Conservation (phyloP, 2,888 invertebrate genomes). For the Tuberolachnus salignus region DNA sequence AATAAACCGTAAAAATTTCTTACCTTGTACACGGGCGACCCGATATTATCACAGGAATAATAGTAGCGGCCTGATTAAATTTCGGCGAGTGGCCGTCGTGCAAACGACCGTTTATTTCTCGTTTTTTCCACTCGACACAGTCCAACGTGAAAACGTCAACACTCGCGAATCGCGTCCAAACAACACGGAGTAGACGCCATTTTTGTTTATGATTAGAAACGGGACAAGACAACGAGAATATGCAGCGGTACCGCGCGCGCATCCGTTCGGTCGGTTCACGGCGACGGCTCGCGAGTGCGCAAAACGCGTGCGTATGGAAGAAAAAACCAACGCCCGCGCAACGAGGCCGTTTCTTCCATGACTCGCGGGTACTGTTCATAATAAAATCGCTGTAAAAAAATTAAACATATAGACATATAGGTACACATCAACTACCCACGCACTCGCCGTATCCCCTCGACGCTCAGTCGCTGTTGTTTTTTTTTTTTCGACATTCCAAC, state of each 20-base stretch:
- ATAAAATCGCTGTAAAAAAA: no score
- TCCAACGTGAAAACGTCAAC: slow-evolving; percentile 44
- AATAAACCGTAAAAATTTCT: no score
- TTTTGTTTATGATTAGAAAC: slow-evolving; percentile 56
- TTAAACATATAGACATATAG: no score
- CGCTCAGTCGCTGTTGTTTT: neutral
- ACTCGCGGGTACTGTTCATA: neutral
- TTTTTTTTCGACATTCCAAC: neutral
- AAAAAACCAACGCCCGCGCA: slow-evolving; percentile 16
- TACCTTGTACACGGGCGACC: slow-evolving; percentile 36
- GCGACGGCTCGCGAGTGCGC: slow-evolving; percentile 37
- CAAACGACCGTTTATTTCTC: neutral
- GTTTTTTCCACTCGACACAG: neutral
- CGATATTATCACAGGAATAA: slow-evolving; percentile 45
- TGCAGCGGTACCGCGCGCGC: slow-evolving; percentile 51
- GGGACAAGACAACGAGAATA: slow-evolving; percentile 56
- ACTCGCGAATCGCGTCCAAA: slow-evolving; percentile 46
- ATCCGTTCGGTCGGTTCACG: slow-evolving; percentile 28
- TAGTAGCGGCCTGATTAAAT: neutral
- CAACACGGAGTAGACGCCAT: slow-evolving; percentile 51
- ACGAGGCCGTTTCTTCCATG: slow-evolving; percentile 24
- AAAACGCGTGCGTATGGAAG: slow-evolving; percentile 28
- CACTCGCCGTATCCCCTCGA: neutral
- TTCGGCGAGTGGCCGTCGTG: slow-evolving; percentile 3
- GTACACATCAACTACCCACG: no score